A percentile compares a stretch with the other conserved stretches of the same genome.
These are phyloP conservation scores for Gymnarchus niloticus DNA, from an alignment of 2,113 vertebrate species.

Conservation along the genomic window DNA sequence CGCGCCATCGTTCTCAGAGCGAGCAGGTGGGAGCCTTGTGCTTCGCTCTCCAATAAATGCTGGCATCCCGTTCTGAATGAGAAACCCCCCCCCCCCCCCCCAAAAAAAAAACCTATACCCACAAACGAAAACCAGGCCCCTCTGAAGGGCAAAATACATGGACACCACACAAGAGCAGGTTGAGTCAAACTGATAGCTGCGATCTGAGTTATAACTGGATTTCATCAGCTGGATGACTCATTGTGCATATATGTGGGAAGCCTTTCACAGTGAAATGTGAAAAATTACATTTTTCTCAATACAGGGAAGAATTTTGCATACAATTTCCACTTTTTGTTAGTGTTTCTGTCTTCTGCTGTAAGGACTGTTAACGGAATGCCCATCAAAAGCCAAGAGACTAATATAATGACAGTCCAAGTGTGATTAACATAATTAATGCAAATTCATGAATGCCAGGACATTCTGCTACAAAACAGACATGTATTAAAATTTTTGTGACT, in stretches of 20 bases:
- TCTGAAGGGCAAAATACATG: not conserved
- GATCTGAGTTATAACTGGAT: not conserved
- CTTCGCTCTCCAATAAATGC: slow-evolving; percentile 1
- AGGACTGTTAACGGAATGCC: too few species aligned
- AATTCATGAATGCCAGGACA: too few species aligned
- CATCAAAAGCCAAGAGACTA: too few species aligned
- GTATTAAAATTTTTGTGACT: too few species aligned
- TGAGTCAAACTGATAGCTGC: slow-evolving; percentile 1
- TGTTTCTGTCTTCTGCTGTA: too few species aligned
- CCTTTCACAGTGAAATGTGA: not conserved
- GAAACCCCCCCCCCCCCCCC: not conserved
- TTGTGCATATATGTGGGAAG: not conserved
- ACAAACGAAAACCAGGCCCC: not conserved
- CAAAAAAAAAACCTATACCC: not conserved
- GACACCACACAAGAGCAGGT: not conserved
- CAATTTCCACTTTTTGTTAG: too few species aligned
- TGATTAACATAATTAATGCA: too few species aligned
- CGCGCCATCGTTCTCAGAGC: not conserved
- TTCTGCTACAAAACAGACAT: too few species aligned
- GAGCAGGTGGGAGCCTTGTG: not conserved
- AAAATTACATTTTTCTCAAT: not conserved
- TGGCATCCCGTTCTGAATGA: not conserved
- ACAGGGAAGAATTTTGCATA: too few species aligned
- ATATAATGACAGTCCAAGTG: too few species aligned
- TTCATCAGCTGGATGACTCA: not conserved